Percentiles rank a stretch among this genome's conserved stretches.
phyloP scores from a whole-genome alignment of 2,797 vertebrate genomes.

The Smutsia temminckii region DNA sequence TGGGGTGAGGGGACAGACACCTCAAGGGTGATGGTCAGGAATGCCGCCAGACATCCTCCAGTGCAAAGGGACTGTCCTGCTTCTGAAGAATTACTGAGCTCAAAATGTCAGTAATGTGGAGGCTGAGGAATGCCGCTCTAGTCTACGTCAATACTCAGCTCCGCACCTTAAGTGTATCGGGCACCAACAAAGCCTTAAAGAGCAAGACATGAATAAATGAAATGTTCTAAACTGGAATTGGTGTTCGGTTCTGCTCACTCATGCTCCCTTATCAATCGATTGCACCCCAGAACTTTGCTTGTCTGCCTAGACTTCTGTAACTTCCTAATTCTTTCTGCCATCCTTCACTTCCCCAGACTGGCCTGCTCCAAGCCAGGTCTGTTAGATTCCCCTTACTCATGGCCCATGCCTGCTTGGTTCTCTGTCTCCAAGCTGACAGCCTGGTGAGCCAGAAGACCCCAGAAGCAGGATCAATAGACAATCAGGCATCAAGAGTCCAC shows the following conservation, averaged over 20 bases:
- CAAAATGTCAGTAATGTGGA: not conserved
- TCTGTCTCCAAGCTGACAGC: not conserved
- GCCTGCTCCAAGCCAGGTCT: not conserved
- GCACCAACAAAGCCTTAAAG: not conserved
- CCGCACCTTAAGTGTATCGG: not conserved
- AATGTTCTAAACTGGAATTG: not conserved
- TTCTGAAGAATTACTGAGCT: not conserved
- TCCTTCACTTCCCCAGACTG: not conserved
- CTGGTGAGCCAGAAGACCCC: not conserved
- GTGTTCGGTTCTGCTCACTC: not conserved
- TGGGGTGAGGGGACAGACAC: not conserved
- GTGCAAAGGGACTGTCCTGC: not conserved
- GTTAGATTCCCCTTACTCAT: not conserved
- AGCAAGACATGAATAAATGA: not conserved
- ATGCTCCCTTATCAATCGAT: not conserved
- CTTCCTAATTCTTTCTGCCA: not conserved
- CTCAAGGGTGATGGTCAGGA: accelerated
- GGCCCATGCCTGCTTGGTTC: accelerated
- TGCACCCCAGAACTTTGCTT: not conserved
- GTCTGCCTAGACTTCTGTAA: not conserved
- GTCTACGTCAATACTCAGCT: not conserved
- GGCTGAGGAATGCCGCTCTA: not conserved
- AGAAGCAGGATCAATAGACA: not conserved
- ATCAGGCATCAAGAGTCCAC: not conserved
- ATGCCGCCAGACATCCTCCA: accelerated